Conservation (phyloP, 92 coral and sea anemone species). For the Pocillopora meandrina region DNA sequence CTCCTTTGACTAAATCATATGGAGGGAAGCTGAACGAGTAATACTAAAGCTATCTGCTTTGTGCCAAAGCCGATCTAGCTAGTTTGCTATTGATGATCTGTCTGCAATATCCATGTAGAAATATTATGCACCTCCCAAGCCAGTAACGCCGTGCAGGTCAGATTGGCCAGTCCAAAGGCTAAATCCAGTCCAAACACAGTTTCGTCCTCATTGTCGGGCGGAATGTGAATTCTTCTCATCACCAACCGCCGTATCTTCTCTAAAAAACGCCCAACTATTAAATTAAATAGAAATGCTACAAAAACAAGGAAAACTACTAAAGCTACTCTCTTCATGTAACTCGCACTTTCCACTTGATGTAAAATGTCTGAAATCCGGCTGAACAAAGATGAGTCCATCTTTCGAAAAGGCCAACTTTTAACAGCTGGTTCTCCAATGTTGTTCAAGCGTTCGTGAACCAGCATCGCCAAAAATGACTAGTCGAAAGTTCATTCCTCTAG, state of each 20-base stretch:
- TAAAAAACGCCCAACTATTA: constrained; percentile 51
- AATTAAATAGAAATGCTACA: constrained; percentile 53
- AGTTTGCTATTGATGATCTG: constrained; percentile 1
- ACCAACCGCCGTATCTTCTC: constrained; percentile 43
- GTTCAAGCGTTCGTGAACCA: constrained; percentile 39
- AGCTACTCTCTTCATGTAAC: constrained; percentile 37
- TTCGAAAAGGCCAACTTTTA: constrained; percentile 39
- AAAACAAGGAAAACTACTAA: constrained; percentile 42
- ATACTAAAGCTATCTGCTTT: no score
- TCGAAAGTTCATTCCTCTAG: constrained; percentile 12
- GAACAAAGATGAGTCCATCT: constrained; percentile 37
- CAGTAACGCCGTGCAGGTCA: constrained; percentile 61
- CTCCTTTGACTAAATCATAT: neutral
- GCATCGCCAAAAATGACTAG: constrained; percentile 14
- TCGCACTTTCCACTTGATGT: constrained; percentile 41
- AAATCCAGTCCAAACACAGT: constrained; percentile 52
- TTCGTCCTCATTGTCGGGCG: constrained; percentile 25
- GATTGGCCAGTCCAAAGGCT: constrained; percentile 61
- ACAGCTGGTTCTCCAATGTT: constrained; percentile 22
- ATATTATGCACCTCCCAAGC: constrained; percentile 62
- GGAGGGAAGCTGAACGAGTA: no score
- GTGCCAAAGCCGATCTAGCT: neutral
- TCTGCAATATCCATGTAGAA: constrained; percentile 54
- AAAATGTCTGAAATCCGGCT: constrained; percentile 35
- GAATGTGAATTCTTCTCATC: constrained; percentile 22